Evolutionary conservation across 1,140 invertebrate species (phyloP).

Genomic region (Phthorimaea operculella): DNA sequence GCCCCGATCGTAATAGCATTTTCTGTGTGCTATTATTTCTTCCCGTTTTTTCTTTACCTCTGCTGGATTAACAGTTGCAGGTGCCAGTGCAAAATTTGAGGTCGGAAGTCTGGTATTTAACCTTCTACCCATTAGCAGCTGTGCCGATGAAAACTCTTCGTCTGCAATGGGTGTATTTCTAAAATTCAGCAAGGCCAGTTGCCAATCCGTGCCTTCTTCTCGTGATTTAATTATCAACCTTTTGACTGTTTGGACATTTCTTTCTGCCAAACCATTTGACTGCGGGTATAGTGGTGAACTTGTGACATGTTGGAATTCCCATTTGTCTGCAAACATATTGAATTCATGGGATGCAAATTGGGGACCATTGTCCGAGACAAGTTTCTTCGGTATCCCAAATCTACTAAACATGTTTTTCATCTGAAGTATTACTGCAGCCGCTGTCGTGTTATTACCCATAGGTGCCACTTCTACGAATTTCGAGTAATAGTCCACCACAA

Average conservation of each 20-base stretch:
- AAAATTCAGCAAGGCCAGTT: slow-evolving; percentile 7
- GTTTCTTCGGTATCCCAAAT: slow-evolving; percentile 34
- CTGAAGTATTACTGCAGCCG: background rate
- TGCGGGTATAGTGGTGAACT: slow-evolving; percentile 43
- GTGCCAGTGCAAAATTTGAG: background rate
- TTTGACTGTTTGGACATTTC: slow-evolving; percentile 35
- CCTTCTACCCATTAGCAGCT: slow-evolving; percentile 6
- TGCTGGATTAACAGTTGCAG: background rate
- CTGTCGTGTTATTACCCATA: slow-evolving; percentile 8
- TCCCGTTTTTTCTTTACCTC: background rate
- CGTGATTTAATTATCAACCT: slow-evolving; percentile 25
- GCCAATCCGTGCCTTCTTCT: background rate
- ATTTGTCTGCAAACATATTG: slow-evolving; percentile 32
- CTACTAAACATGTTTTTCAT: slow-evolving; percentile 8
- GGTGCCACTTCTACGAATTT: slow-evolving; percentile 14
- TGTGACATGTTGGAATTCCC: slow-evolving; percentile 45
- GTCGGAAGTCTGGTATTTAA: slow-evolving; percentile 9
- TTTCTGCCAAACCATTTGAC: slow-evolving; percentile 41
- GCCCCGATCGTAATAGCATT: slow-evolving; percentile 2
- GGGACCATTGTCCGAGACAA: slow-evolving; percentile 41
- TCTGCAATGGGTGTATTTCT: slow-evolving; percentile 7
- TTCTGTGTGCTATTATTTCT: background rate
- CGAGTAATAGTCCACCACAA: slow-evolving; percentile 24
- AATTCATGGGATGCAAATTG: slow-evolving; percentile 27
- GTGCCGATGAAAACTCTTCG: slow-evolving; percentile 7